Percentiles rank a stretch among this genome's conserved stretches.
These are phyloP conservation scores for Prietella phreatophila DNA, from an alignment of 2,113 vertebrate species.

Conservation along the genomic window DNA sequence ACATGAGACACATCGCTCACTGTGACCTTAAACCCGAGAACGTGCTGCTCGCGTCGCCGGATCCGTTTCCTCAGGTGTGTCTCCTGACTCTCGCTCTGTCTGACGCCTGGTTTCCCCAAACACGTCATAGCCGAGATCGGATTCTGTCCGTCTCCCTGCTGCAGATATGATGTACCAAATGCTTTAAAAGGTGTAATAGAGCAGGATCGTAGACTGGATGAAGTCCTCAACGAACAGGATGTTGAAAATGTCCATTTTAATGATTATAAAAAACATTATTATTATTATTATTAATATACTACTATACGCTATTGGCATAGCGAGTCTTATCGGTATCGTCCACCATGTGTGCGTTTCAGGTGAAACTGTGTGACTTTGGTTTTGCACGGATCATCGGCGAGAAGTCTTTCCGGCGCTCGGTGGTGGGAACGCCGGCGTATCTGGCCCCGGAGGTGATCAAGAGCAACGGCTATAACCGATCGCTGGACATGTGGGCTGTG, in stretches of 20 bases:
- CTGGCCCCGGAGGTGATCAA: constrained; percentile 75
- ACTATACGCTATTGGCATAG: not conserved
- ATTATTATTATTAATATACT: not conserved
- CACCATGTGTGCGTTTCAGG: constrained; percentile 53
- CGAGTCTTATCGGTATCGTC: not conserved
- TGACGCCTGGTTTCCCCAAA: not conserved
- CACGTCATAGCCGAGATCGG: not conserved
- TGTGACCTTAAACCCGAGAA: constrained; percentile 78
- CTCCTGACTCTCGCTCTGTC: not conserved
- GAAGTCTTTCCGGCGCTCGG: constrained; percentile 73
- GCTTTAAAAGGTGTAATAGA: not conserved
- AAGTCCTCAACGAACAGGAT: not conserved
- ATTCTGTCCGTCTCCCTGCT: not conserved
- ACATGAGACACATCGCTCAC: constrained; percentile 73
- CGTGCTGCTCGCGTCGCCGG: constrained; percentile 69
- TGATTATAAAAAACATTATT: too few species aligned
- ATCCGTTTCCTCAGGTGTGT: constrained; percentile 72
- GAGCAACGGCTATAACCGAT: constrained; percentile 72
- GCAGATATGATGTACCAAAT: not conserved
- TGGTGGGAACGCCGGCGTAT: constrained; percentile 76
- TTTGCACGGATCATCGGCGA: constrained; percentile 78
- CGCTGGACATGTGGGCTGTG: constrained; percentile 76
- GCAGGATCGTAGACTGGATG: not conserved
- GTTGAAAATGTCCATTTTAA: not conserved
- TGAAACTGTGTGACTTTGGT: constrained; percentile 79